Conservation (phyloP, 64 coral and sea anemone genomes). For the Stichodactyla mertensii region DNA sequence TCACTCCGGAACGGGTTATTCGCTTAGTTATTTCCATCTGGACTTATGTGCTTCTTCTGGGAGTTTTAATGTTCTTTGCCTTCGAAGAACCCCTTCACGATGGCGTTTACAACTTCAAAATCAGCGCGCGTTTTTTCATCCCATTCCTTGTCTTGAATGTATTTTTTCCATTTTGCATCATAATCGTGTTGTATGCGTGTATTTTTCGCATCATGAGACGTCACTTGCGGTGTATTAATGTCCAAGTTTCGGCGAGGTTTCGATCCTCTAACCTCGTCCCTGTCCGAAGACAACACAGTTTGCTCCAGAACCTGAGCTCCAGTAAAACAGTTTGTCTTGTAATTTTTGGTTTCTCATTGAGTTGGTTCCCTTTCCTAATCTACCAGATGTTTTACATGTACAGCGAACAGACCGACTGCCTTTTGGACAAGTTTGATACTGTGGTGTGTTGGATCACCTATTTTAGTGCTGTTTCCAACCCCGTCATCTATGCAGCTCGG, state of each 20-base stretch:
- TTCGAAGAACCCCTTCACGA: conserved; percentile 27
- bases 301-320: conserved; percentile 29
- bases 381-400: conserved; percentile 42
- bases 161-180: conserved; percentile 45
- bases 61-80: conserved; percentile 41
- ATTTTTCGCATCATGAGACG: conserved; percentile 41
- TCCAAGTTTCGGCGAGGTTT: not conserved
- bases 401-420: conserved; percentile 26
- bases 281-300: conserved; percentile 5
- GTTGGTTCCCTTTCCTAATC: conserved; percentile 52
- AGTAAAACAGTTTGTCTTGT: conserved; percentile 49
- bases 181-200: conserved; percentile 24
- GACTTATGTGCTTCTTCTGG: conserved; percentile 23
- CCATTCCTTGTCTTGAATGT: conserved; percentile 42
- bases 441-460: conserved; percentile 54
- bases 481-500: conserved; percentile 42
- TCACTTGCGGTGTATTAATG: conserved; percentile 28
- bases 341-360: conserved; percentile 47
- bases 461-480: conserved; percentile 54
- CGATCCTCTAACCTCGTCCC: not conserved
- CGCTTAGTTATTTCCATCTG: conserved; percentile 27
- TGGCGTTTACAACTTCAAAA: conserved; percentile 27
- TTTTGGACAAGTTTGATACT: conserved; percentile 42
- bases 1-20: not conserved
- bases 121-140: conserved; percentile 24